Evolutionary conservation across 1,140 invertebrate species (phyloP).

Genomic region (Conopomorpha cramerella): DNA sequence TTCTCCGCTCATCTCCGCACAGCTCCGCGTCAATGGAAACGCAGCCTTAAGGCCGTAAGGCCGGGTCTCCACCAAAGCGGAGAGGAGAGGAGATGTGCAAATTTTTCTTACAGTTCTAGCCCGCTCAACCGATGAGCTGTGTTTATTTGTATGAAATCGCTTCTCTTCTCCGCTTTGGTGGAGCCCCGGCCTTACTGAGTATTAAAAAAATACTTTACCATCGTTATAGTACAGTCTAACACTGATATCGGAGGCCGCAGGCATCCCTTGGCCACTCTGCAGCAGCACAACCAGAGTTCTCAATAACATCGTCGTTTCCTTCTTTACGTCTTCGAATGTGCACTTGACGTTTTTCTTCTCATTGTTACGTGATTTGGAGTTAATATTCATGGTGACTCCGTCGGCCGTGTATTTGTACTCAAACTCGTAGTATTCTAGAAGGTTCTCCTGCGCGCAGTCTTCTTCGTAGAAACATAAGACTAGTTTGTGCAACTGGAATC

Average conservation of each 20-base stretch:
- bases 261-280: conserved; percentile 14
- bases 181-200: too few relatives aligned
- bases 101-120: too few relatives aligned
- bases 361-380: conserved; percentile 15
- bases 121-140: too few relatives aligned
- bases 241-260: conserved; percentile 20
- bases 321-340: conserved; percentile 20
- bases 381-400: conserved; percentile 22
- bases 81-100: too few relatives aligned
- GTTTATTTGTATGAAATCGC: too few relatives aligned
- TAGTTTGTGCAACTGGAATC: conserved; percentile 28
- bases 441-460: conserved; percentile 22
- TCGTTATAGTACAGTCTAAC: conserved; percentile 38
- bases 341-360: conserved; percentile 7
- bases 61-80: too few relatives aligned
- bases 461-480: conserved; percentile 37
- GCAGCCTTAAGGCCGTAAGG: too few relatives aligned
- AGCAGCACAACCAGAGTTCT: conserved; percentile 20
- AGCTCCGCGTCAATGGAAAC: too few relatives aligned
- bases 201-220: conserved; percentile 19
- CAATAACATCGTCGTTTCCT: conserved; percentile 20
- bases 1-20: too few relatives aligned
- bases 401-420: conserved; percentile 27
- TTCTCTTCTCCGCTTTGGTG: too few relatives aligned
- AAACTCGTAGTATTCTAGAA: conserved; percentile 35